Evolutionary conservation across 1,140 invertebrate genomes (phyloP), one percentile per base, ranked within the genome.

Genomic region (Alviniconcha marisindica): DNA sequence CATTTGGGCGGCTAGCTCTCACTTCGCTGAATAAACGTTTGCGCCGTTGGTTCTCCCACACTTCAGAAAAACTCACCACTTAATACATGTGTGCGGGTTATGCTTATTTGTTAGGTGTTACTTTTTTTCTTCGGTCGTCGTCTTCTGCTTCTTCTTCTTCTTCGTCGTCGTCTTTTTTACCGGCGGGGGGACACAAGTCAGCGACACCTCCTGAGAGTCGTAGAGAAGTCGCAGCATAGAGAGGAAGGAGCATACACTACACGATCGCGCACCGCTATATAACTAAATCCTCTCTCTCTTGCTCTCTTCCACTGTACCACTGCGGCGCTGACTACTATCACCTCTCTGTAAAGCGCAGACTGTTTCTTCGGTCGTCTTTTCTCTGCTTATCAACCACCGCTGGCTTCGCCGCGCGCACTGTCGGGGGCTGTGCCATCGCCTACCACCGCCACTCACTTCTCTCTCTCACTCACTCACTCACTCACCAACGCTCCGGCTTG

Each of bases 1-100:
- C 78, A 80, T 80, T 80, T 21, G 78, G 78, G 18, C 60, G 54
- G 78, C 40, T 66, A n/a, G 78, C 15, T 56, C n/a, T 21, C n/a
- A 2, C 21, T 21, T 12, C 15, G 5, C 31, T 10, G 28, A 36
- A 3, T 21, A 7, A 33, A 5, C 36, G 14, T 71, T 28, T 3
- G 42, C 5, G 4, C 38, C 24, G 3, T 12, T 71, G 31, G 10
- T 28, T 31, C 44, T 51, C 24, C n/a, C 31, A 5, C 18, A 21
- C 40, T 28, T n/a, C 38, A 74, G 3, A 15, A 24, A 2, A 21
- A 21, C 4, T 51, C 42, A 10, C 31, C 2, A 51, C 42, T 15
- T 21, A 40, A 76, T 28, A 42, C 38, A 21, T 69, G 56, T 60
- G 31, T 66, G 7, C 36, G 24, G 31, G 36, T 38, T 2, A 10